A percentile compares a stretch with the other conserved stretches of the same genome.
phyloP scores from a whole-genome alignment of 2,797 vertebrate species.

The Staurois parvus region DNA sequence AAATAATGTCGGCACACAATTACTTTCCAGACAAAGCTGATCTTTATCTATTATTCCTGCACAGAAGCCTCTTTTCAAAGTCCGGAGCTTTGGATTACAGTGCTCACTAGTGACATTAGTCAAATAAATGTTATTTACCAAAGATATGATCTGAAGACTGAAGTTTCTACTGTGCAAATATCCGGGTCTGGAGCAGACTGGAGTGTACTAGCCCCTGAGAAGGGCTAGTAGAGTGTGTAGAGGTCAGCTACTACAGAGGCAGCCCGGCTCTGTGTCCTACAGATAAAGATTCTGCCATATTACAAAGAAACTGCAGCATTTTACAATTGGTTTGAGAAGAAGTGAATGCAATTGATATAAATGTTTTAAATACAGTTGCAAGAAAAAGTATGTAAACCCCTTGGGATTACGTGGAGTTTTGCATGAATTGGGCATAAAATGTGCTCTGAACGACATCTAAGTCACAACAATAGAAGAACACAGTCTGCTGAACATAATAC shows the following conservation, averaged over 20 bases:
- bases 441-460: no score
- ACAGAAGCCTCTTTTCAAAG: conserved; percentile 27
- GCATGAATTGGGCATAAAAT: no score
- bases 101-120: conserved; percentile 22
- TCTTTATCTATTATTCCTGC: conserved; percentile 47
- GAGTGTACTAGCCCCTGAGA: neutral
- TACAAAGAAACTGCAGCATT: no score
- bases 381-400: no score
- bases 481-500: no score
- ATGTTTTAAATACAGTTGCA: no score
- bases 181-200: conserved; percentile 18
- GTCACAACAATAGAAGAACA: no score
- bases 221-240: neutral
- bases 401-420: no score
- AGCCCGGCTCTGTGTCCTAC: no score
- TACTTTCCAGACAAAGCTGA: conserved; percentile 49
- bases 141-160: conserved; percentile 46
- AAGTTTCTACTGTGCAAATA: conserved; percentile 40
- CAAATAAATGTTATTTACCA: conserved; percentile 53
- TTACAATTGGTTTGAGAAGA: no score
- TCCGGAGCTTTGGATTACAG: conserved; percentile 32
- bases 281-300: no score
- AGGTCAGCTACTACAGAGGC: neutral
- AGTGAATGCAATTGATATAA: no score
- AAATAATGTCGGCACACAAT: conserved; percentile 44